phyloP scores from a whole-genome alignment of 2,113 vertebrate genomes.

The Phocoena phocoena region DNA sequence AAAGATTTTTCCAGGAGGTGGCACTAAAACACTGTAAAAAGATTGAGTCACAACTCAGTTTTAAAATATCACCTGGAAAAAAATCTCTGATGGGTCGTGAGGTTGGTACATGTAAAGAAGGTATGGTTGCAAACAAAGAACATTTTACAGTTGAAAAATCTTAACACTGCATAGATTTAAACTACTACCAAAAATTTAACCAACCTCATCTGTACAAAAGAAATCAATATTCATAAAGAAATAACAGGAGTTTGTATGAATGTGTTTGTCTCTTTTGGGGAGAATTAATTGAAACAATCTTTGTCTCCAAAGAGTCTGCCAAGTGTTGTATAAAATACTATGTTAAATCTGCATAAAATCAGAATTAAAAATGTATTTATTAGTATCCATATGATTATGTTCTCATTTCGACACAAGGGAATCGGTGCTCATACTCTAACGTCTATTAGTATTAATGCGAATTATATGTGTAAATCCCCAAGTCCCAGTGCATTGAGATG shows the following conservation, averaged over 20 bases:
- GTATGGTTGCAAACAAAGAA: constrained; percentile 37
- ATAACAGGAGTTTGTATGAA: background rate
- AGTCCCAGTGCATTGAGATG: constrained; percentile 64
- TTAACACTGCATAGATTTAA: background rate
- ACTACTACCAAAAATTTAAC: background rate
- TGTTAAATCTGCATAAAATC: constrained; percentile 47
- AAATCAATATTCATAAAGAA: constrained; percentile 47
- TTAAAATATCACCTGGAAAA: constrained; percentile 19
- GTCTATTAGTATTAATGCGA: constrained; percentile 82
- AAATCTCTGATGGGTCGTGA: constrained; percentile 45
- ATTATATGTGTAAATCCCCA: constrained; percentile 81
- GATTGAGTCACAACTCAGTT: background rate
- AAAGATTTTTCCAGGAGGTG: constrained; percentile 80
- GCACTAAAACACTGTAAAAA: constrained; percentile 79
- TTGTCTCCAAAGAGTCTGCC: constrained; percentile 48
- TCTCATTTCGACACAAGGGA: constrained; percentile 58
- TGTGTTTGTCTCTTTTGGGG: background rate
- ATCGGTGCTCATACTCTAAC: constrained; percentile 58
- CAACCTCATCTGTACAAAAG: constrained; percentile 26
- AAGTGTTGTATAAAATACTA: background rate
- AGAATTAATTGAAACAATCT: constrained; percentile 62
- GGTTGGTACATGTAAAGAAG: background rate
- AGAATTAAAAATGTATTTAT: constrained; percentile 72
- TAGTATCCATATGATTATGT: constrained; percentile 70
- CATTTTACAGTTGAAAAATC: constrained; percentile 13